Evolutionary conservation across 2,113 vertebrate genomes (phyloP), one percentile per base, ranked within the genome.

Genomic region (Myotis davidii): DNA sequence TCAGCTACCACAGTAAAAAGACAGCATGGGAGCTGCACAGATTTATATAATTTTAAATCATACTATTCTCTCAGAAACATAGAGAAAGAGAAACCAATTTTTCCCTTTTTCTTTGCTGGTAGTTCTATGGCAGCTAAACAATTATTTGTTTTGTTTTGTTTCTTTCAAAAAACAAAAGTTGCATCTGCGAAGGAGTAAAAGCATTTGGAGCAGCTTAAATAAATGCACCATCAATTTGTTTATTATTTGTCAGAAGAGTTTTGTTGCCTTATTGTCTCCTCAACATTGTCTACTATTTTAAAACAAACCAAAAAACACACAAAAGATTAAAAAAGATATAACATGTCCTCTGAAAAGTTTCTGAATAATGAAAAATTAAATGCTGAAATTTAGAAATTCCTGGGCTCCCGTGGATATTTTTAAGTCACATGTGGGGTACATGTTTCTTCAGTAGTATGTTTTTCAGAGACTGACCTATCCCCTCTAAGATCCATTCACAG

Each of bases 331-430:
- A 87, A 73, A 69, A 56, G 18, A n/a, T 21, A 21, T 34, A 77
- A 11, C 8, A 29, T 21, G 1, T 42, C 27, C 9, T 18, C 25
- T n/a, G 39, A 54, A 92, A 84, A 90, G 10, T 16, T 14, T 39
- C 2, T 42, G 69, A 96, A 90, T 65, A 93, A 93, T 37, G 59
- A 88, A 69, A 91, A 96, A 45, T 94, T 69, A 92, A 85, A 65
- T 64, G 9, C 25, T 82, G 65, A 83, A 67, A 32, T 64, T 83
- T 96, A 86, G 74, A 73, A 34, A 39, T 61, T 82, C 14, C 52
- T 88, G 76, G 0, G 9, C 23, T 93, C 86, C 90, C 54, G 2
- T 34, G 95, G 95, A 93, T 91, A 95, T 39, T 54, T 54, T 90
- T 37, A 93, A 97, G 48, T 64, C 0, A 0, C 25, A 77, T 88